Evolutionary conservation across 2,113 vertebrate species (phyloP).

Genomic region (Corythaeola cristata): DNA sequence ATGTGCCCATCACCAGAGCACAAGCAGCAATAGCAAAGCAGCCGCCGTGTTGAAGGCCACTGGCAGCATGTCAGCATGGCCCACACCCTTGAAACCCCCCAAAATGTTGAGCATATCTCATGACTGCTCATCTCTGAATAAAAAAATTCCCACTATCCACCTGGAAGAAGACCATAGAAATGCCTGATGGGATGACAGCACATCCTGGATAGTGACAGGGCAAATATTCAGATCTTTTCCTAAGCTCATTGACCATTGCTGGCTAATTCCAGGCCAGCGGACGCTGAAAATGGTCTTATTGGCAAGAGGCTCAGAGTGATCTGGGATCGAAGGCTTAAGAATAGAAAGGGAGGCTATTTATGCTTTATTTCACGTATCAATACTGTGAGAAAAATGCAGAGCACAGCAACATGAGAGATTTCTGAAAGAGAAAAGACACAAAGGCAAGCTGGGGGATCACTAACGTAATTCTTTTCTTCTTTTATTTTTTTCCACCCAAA

Average conservation of each 20-base stretch:
- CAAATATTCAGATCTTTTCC: background rate
- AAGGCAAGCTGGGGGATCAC: slow-evolving; percentile 28
- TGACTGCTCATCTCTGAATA: background rate
- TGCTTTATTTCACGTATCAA: slow-evolving; percentile 48
- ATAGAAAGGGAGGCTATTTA: slow-evolving; percentile 57
- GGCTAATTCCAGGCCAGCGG: slow-evolving; percentile 1
- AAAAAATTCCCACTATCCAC: background rate
- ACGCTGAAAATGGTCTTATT: background rate
- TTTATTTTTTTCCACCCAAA: background rate
- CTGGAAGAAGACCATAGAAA: background rate
- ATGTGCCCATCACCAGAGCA: background rate
- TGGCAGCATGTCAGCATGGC: fast-evolving
- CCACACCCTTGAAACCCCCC: background rate
- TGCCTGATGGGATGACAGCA: background rate
- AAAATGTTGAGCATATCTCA: background rate
- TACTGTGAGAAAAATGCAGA: slow-evolving; percentile 52
- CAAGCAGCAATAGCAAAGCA: background rate
- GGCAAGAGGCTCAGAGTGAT: background rate
- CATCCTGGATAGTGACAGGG: background rate
- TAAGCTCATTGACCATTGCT: background rate
- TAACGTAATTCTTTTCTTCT: background rate
- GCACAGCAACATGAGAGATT: slow-evolving; percentile 42
- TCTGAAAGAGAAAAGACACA: slow-evolving; percentile 43
- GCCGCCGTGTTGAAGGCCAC: fast-evolving
- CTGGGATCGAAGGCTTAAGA: slow-evolving; percentile 49